A percentile compares a stretch with the other conserved stretches of the same genome.
Conservation (phyloP, 2,888 invertebrate genomes). For the Ormyrus labotus region DNA sequence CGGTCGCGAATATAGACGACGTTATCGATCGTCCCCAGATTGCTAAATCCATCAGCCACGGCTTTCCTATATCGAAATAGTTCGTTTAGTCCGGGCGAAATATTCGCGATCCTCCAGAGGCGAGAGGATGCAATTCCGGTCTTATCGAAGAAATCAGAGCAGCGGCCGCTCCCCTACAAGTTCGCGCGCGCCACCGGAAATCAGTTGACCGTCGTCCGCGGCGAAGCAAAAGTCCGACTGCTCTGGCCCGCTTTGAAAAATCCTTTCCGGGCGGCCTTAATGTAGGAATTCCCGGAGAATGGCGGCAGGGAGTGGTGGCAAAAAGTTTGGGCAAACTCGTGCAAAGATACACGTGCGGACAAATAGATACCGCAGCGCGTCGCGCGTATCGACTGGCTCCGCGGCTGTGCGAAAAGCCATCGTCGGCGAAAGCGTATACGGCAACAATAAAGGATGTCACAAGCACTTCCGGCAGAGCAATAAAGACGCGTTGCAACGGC, state of each 20-base stretch:
- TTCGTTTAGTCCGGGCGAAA: conserved; percentile 1
- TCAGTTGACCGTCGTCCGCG: conserved; percentile 46
- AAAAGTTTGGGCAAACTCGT: conserved; percentile 51
- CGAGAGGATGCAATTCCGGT: neutral
- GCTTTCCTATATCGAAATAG: no score
- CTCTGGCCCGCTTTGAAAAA: conserved; percentile 40
- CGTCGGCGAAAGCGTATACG: conserved; percentile 57
- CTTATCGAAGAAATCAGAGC: conserved; percentile 2
- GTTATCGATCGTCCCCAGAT: no score
- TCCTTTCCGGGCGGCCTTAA: conserved; percentile 43
- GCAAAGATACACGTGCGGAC: neutral
- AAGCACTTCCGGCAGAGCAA: conserved; percentile 61
- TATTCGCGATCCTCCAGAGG: conserved; percentile 20
- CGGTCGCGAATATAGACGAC: no score
- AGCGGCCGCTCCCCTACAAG: neutral
- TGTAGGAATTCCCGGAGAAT: conserved; percentile 6
- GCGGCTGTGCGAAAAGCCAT: conserved; percentile 50
- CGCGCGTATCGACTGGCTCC: neutral
- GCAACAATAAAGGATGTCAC: conserved; percentile 62
- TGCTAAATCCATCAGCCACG: no score
- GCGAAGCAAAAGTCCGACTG: neutral
- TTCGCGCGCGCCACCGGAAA: conserved; percentile 24
- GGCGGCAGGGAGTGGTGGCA: conserved; percentile 2
- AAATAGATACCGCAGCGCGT: neutral
- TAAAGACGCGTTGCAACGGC: conserved; percentile 61